Percentiles rank a stretch among this genome's conserved stretches.
phyloP scores from a whole-genome alignment of 2,113 vertebrate species.

The Lophius piscatorius region DNA sequence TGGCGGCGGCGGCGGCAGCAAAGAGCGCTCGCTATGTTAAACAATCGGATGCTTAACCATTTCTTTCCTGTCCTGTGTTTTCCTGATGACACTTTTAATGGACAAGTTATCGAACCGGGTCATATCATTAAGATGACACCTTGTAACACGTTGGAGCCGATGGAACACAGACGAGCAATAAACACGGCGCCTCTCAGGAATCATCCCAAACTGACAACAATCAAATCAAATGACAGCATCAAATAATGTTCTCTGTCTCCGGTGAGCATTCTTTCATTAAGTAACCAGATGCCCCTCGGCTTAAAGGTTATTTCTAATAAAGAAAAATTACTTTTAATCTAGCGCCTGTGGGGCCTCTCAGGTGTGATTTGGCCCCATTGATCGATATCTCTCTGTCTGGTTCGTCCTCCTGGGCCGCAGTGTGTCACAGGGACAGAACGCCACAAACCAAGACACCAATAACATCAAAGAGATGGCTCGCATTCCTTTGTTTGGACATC shows the following conservation, averaged over 20 bases:
- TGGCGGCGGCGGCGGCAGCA: too few relatives aligned
- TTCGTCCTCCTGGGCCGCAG: neutral
- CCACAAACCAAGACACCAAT: neutral
- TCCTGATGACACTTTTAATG: neutral
- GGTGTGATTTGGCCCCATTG: slow-evolving; percentile 14
- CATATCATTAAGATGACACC: neutral
- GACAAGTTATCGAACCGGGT: neutral
- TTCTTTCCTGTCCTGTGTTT: neutral
- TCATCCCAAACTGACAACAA: neutral
- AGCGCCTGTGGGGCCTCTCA: neutral
- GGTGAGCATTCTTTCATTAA: slow-evolving; percentile 22
- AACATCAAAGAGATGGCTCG: neutral
- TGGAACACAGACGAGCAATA: neutral
- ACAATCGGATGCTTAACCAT: too few relatives aligned
- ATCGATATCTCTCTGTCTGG: slow-evolving; percentile 14
- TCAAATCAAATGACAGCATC: slow-evolving; percentile 17
- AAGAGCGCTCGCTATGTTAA: too few relatives aligned
- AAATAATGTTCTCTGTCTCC: slow-evolving; percentile 12
- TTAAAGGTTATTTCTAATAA: slow-evolving; percentile 31
- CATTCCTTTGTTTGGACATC: too few relatives aligned
- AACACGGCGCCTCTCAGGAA: neutral
- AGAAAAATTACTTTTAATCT: slow-evolving; percentile 28
- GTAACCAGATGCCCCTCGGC: neutral
- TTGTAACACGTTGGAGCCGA: neutral
- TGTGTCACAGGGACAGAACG: neutral